Conservation (phyloP, 2,888 invertebrate species). For the Drosophila histrio region DNA sequence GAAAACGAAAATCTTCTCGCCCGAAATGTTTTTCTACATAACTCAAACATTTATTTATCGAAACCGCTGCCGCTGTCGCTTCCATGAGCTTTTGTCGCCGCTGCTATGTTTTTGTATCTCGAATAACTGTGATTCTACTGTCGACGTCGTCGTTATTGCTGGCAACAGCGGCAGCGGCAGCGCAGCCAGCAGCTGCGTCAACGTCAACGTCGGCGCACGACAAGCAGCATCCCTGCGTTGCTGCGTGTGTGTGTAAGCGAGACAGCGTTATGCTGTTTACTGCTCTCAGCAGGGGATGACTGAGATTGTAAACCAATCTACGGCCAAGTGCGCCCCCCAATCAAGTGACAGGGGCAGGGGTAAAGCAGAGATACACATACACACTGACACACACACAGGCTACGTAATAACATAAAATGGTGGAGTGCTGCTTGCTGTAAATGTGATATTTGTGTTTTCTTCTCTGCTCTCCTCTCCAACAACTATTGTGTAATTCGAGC, state of each 20-base stretch:
- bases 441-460: constrained; percentile 80
- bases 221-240: constrained; percentile 27
- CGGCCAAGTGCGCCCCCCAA: constrained; percentile 46
- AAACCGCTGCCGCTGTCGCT: constrained; percentile 84
- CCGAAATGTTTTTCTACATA: constrained; percentile 84
- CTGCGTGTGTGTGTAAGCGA: not conserved
- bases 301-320: constrained; percentile 79
- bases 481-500: constrained; percentile 48
- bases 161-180: constrained; percentile 35
- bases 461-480: constrained; percentile 28
- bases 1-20: constrained; percentile 84
- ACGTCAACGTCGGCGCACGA: constrained; percentile 22
- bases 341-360: constrained; percentile 16
- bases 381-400: constrained; percentile 12
- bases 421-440: constrained; percentile 72
- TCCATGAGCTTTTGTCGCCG: constrained; percentile 82
- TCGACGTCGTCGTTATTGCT: constrained; percentile 37
- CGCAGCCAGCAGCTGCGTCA: constrained; percentile 38
- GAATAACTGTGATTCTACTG: constrained; percentile 81
- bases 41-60: constrained; percentile 85
- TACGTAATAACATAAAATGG: constrained; percentile 73
- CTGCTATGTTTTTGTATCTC: constrained; percentile 81
- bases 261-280: constrained; percentile 22
- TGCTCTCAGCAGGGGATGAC: constrained; percentile 60
- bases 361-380: not conserved